phyloP scores from a whole-genome alignment of 2,888 invertebrate species.

The Meteorus cinctellus region DNA sequence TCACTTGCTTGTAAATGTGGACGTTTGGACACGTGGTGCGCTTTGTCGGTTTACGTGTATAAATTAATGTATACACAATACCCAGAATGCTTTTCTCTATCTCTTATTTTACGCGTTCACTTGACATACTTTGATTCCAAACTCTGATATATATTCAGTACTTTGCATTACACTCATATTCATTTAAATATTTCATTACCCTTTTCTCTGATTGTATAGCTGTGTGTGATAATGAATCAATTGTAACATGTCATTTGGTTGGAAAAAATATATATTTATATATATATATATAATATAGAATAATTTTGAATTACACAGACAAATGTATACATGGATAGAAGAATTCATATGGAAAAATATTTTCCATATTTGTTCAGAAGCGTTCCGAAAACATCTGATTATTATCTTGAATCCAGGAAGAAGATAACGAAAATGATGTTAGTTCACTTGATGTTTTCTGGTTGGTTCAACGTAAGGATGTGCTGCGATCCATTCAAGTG shows the following conservation, averaged over 20 bases:
- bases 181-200: not conserved
- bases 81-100: slow-evolving; percentile 13
- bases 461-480: slow-evolving; percentile 49
- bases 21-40: not conserved
- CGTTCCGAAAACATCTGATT: not conserved
- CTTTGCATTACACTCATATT: not conserved
- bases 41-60: not conserved
- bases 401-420: not conserved
- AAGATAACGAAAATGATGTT: not conserved
- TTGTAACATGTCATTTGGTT: slow-evolving; percentile 4
- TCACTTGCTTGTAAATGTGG: not conserved
- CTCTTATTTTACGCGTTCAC: slow-evolving; percentile 18
- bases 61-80: not conserved
- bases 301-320: not conserved
- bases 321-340: not conserved
- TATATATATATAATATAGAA: slow-evolving; percentile 16
- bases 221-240: not conserved
- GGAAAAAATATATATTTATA: not conserved
- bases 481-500: slow-evolving; percentile 50
- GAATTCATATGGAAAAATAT: slow-evolving; percentile 6
- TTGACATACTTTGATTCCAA: slow-evolving; percentile 21
- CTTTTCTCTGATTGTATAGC: slow-evolving; percentile 6
- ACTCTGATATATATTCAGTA: slow-evolving; percentile 29
- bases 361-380: not conserved
- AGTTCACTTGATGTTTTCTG: not conserved